Evolutionary conservation across 2,113 vertebrate genomes (phyloP).

Genomic region (Fukomys damarensis): DNA sequence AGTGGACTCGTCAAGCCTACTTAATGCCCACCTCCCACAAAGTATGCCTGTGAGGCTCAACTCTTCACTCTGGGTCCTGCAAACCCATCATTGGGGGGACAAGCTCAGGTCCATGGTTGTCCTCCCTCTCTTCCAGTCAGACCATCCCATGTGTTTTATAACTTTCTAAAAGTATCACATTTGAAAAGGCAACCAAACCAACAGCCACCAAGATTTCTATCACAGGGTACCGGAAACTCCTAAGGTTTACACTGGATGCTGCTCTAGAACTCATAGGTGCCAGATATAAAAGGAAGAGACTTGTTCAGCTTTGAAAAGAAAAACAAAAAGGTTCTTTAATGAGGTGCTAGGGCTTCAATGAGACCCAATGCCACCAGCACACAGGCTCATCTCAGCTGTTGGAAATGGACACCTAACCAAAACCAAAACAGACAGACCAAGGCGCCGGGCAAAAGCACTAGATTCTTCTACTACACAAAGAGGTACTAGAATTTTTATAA

Average conservation of each 20-base stretch:
- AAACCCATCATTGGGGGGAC: not conserved
- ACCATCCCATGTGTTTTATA: not conserved
- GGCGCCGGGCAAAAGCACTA: not conserved
- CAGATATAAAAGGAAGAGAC: not conserved
- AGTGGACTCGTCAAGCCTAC: accelerated
- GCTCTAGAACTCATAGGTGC: not conserved
- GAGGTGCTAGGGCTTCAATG: not conserved
- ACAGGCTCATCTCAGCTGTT: not conserved
- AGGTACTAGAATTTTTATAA: not conserved
- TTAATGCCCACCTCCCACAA: not conserved
- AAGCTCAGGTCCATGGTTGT: accelerated
- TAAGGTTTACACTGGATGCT: not conserved
- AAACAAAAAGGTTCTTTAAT: not conserved
- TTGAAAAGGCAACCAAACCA: not conserved
- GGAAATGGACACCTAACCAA: not conserved
- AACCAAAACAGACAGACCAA: not conserved
- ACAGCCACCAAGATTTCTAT: accelerated
- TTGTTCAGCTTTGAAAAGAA: not conserved
- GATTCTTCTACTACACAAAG: not conserved
- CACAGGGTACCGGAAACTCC: no score
- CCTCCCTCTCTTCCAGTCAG: accelerated
- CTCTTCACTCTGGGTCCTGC: not conserved
- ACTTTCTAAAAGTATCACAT: not conserved
- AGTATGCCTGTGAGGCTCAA: accelerated
- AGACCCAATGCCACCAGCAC: not conserved